Percentiles rank a stretch among this genome's conserved stretches.
These are phyloP conservation scores for Cerastis rubricosa DNA, from an alignment of 2,888 invertebrate genomes.

Conservation along the genomic window DNA sequence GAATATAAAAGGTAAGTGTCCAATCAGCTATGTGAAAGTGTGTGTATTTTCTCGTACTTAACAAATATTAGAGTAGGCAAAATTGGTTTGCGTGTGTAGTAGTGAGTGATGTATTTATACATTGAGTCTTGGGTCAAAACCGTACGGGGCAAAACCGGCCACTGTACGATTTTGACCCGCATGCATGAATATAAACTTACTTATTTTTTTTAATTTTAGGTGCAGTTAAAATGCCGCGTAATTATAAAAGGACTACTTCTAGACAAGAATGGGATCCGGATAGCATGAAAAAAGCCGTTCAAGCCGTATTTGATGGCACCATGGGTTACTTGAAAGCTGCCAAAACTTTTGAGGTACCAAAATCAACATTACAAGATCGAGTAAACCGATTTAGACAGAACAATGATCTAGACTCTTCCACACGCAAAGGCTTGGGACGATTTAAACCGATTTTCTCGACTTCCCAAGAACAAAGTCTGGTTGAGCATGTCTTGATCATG, in stretches of 20 bases:
- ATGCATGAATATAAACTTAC: neutral
- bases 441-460: too few species aligned
- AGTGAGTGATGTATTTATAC: constrained; percentile 1
- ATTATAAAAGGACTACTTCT: constrained; percentile 1
- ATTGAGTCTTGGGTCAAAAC: neutral
- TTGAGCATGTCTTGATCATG: too few species aligned
- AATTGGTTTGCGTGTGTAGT: neutral
- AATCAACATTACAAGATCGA: too few species aligned
- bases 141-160: neutral
- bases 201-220: neutral
- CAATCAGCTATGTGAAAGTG: neutral
- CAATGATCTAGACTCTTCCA: too few species aligned
- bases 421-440: too few species aligned
- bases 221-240: neutral
- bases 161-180: neutral
- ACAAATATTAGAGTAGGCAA: neutral
- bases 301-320: neutral
- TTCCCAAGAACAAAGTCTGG: too few species aligned
- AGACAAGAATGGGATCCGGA: neutral
- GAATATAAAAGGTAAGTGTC: neutral
- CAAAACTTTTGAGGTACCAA: too few species aligned
- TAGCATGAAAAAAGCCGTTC: neutral
- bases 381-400: too few species aligned
- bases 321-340: neutral
- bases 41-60: too few species aligned